These are phyloP conservation scores for Chaetura pelagica DNA, from an alignment of 2,113 vertebrate species.

Conservation along the genomic window DNA sequence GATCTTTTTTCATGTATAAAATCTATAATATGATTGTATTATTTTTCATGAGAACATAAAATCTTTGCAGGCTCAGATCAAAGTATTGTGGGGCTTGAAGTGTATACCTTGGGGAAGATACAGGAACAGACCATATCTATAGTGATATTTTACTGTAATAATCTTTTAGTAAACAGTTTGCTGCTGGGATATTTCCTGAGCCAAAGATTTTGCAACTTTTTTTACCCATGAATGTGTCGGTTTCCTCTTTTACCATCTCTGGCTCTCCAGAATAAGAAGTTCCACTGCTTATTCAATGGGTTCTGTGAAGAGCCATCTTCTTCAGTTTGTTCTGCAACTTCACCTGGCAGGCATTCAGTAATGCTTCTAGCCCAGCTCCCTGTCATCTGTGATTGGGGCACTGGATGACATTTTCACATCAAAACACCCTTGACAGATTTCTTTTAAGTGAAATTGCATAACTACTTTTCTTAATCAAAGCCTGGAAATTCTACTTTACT, in stretches of 20 bases:
- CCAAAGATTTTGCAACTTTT: background rate
- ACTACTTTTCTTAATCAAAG: conserved; percentile 24
- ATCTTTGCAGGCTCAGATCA: background rate
- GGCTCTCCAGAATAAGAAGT: background rate
- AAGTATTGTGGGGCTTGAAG: background rate
- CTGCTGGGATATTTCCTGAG: background rate
- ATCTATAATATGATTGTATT: conserved; percentile 15
- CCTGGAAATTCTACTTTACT: background rate
- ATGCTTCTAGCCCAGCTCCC: background rate
- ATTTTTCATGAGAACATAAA: conserved; percentile 39
- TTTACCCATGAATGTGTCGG: accelerated
- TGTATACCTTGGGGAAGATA: background rate
- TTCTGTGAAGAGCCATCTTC: background rate
- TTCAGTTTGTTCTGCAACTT: background rate
- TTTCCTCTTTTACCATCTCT: background rate
- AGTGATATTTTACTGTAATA: background rate
- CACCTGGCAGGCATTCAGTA: background rate
- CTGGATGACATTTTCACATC: background rate
- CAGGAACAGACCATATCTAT: background rate
- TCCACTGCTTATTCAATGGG: background rate
- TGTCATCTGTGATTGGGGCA: background rate
- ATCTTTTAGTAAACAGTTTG: background rate
- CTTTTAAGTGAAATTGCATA: background rate
- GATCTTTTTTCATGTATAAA: background rate
- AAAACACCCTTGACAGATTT: background rate